phyloP scores from a whole-genome alignment of 2,797 vertebrate genomes.

The Toxotes lorentzi region DNA sequence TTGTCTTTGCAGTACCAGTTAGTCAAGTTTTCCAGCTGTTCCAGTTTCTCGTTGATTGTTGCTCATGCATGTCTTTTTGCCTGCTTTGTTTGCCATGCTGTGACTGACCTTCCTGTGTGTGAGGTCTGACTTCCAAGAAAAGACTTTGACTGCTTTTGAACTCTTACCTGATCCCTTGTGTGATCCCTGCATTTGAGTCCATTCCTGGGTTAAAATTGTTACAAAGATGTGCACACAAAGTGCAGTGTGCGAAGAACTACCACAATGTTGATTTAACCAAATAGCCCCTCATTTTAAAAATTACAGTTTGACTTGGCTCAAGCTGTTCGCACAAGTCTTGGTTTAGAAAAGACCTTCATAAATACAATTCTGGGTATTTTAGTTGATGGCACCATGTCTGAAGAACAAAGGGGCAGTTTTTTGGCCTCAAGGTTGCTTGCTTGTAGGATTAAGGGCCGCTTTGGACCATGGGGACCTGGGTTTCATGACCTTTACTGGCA shows the following conservation, averaged over 20 bases:
- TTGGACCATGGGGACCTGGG: conserved; percentile 37
- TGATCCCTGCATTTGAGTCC: too few species aligned
- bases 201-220: too few species aligned
- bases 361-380: conserved; percentile 4
- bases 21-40: too few species aligned
- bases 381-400: neutral
- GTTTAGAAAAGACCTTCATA: neutral
- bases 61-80: too few species aligned
- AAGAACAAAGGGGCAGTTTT: conserved; percentile 26
- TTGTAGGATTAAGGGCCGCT: conserved; percentile 44
- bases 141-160: too few species aligned
- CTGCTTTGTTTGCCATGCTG: too few species aligned
- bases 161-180: too few species aligned
- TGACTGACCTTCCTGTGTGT: too few species aligned
- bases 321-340: neutral
- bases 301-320: neutral
- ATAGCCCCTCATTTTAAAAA: neutral
- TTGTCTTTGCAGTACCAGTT: too few species aligned
- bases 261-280: neutral
- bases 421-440: conserved; percentile 33
- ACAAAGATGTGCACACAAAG: neutral
- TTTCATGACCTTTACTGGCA: conserved; percentile 38
- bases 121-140: too few species aligned
- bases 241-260: neutral
- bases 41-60: too few species aligned